These are phyloP conservation scores for Pan paniscus DNA, from an alignment of 2,113 vertebrate species.

Conservation along the genomic window DNA sequence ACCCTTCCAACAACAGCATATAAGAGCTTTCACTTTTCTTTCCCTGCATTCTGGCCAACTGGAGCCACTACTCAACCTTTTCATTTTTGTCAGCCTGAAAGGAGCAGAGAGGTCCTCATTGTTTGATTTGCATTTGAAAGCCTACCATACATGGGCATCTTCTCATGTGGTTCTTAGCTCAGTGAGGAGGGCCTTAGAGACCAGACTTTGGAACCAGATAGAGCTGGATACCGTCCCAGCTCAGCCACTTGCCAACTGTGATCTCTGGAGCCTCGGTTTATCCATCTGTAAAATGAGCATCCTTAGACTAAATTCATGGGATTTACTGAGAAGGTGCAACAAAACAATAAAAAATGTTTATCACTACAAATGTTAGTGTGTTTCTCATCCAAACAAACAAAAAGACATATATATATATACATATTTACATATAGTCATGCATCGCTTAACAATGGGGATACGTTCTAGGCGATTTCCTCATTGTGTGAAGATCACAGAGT, in stretches of 20 bases:
- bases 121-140: conserved; percentile 25
- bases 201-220: not conserved
- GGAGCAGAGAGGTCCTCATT: not conserved
- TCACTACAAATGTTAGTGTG: not conserved
- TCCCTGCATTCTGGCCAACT: not conserved
- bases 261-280: not conserved
- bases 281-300: conserved; percentile 12
- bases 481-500: not conserved
- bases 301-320: not conserved
- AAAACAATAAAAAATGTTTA: not conserved
- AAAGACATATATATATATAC: not conserved
- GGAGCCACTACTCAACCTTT: not conserved
- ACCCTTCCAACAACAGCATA: not conserved
- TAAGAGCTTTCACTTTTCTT: not conserved
- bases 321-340: not conserved
- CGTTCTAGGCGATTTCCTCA: not conserved
- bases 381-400: not conserved
- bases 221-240: not conserved
- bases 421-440: not conserved
- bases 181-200: not conserved
- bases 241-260: not conserved
- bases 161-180: not conserved
- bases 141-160: not conserved
- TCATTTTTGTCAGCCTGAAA: not conserved
- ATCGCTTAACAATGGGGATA: not conserved